Conservation (phyloP, 2,113 vertebrate species). For the Petrocephalus zakoni region DNA sequence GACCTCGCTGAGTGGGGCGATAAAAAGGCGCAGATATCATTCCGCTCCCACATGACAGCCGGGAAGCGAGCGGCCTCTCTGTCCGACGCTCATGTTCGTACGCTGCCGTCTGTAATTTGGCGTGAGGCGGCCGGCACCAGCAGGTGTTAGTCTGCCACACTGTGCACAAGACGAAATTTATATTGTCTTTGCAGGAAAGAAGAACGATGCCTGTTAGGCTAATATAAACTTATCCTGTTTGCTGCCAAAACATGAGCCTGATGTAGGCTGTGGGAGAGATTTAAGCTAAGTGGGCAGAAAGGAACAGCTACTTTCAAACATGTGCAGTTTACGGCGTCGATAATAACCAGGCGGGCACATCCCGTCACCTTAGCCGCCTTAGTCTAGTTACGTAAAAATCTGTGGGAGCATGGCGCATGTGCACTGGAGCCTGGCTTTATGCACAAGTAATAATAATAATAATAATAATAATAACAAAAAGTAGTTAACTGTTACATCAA, state of each 20-base stretch:
- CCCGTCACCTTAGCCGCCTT: not conserved
- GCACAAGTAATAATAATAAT: not conserved
- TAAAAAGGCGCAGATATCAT: not conserved
- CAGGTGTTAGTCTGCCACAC: conserved; percentile 59
- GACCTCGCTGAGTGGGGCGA: not conserved
- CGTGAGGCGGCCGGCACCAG: conserved; percentile 37
- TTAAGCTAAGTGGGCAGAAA: not conserved
- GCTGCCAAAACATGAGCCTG: conserved; percentile 56
- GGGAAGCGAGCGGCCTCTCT: conserved; percentile 21
- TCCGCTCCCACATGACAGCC: conserved; percentile 10
- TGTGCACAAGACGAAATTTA: conserved; percentile 57
- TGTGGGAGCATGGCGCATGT: not conserved
- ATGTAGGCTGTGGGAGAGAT: conserved; percentile 29
- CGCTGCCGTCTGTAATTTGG: conserved; percentile 15
- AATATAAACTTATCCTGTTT: conserved; percentile 38
- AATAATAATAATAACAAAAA: no score
- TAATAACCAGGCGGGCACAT: not conserved
- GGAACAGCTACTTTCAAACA: not conserved
- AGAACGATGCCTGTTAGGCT: conserved; percentile 53
- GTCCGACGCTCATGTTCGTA: conserved; percentile 25
- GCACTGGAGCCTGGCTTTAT: not conserved
- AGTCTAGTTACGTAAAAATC: not conserved
- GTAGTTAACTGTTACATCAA: not conserved
- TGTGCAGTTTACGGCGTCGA: not conserved
- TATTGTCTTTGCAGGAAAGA: conserved; percentile 65